These are phyloP conservation scores for Lanistes nyassanus DNA, from an alignment of 1,140 invertebrate species.

Conservation along the genomic window DNA sequence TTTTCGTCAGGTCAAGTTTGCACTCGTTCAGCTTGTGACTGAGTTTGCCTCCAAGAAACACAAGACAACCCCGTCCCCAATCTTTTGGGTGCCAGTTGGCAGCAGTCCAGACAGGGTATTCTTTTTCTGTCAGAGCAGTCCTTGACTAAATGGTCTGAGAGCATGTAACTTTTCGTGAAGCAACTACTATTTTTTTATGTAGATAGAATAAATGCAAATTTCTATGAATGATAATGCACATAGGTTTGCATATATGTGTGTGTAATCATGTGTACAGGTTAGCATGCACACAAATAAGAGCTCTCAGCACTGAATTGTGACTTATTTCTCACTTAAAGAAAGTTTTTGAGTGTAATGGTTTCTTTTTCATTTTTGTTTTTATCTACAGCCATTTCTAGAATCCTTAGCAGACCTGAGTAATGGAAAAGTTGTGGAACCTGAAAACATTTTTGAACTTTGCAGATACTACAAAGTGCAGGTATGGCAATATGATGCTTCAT, in stretches of 20 bases:
- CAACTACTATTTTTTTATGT: not conserved
- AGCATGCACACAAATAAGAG: too few species aligned
- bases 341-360: too few species aligned
- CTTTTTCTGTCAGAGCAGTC: not conserved
- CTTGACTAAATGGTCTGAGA: not conserved
- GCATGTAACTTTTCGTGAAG: not conserved
- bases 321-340: too few species aligned
- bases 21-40: constrained; percentile 13
- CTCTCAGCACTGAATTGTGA: too few species aligned
- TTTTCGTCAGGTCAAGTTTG: constrained; percentile 16
- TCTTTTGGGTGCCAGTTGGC: constrained; percentile 19
- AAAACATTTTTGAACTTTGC: not conserved
- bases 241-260: too few species aligned
- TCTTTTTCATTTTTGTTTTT: not conserved
- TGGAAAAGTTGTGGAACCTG: constrained; percentile 11
- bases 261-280: too few species aligned
- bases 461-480: constrained; percentile 23
- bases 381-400: constrained; percentile 19
- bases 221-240: too few species aligned
- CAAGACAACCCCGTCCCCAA: constrained; percentile 15
- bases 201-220: too few species aligned
- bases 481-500: too few species aligned
- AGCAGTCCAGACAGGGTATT: not conserved
- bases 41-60: constrained; percentile 24
- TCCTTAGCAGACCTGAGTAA: constrained; percentile 12